These are phyloP conservation scores for Stenichneumon culpator DNA, from an alignment of 2,888 invertebrate genomes.

Conservation along the genomic window DNA sequence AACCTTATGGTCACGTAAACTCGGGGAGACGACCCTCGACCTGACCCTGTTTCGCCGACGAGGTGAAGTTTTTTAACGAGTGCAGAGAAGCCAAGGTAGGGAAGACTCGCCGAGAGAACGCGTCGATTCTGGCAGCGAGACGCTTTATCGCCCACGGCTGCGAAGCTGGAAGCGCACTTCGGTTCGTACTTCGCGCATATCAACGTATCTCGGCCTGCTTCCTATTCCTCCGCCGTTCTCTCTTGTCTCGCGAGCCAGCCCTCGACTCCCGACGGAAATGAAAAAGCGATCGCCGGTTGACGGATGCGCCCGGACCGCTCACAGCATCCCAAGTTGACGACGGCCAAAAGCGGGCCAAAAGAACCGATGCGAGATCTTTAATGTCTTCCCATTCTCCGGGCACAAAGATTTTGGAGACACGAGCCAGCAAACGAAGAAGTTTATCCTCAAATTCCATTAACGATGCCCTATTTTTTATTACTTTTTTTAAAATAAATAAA, in stretches of 20 bases:
- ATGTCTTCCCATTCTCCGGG: no score
- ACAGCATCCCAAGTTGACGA: not conserved
- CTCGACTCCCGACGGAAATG: slow-evolving; percentile 22
- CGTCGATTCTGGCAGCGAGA: not conserved
- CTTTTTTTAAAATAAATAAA: no score
- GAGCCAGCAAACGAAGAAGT: no score
- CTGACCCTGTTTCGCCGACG: slow-evolving; percentile 57
- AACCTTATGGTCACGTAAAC: slow-evolving; percentile 58
- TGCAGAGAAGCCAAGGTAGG: slow-evolving; percentile 9
- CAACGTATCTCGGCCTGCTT: not conserved
- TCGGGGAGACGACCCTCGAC: slow-evolving; percentile 48
- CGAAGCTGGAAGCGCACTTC: not conserved
- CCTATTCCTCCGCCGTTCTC: slow-evolving; percentile 3
- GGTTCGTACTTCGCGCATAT: not conserved
- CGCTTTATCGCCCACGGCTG: not conserved
- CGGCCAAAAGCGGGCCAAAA: not conserved
- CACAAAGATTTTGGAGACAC: no score
- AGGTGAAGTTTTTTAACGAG: slow-evolving; percentile 52
- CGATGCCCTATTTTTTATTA: no score
- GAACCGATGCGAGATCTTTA: not conserved
- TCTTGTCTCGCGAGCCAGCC: not conserved
- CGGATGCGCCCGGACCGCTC: not conserved
- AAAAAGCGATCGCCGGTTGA: slow-evolving; percentile 20
- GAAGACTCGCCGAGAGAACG: not conserved
- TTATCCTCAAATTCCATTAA: no score